phyloP scores from a whole-genome alignment of 2,113 vertebrate genomes.

The Philantomba maxwellii region DNA sequence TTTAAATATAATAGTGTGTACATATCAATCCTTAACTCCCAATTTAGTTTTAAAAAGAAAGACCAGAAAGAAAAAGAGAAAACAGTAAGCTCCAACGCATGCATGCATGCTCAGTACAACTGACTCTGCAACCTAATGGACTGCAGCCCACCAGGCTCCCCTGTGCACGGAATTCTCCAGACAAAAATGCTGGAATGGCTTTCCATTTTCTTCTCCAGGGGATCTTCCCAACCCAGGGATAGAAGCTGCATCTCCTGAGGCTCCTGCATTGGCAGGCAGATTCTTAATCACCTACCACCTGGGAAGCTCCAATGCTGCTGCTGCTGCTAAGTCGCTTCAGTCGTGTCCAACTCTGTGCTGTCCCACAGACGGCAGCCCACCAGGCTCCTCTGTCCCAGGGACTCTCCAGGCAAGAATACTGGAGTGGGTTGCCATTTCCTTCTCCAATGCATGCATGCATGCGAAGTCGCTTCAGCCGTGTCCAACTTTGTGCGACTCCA shows the following conservation, averaged over 20 bases:
- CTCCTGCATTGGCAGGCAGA: not conserved
- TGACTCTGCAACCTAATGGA: not conserved
- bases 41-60: not conserved
- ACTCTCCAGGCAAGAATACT: not conserved
- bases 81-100: not conserved
- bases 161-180: not conserved
- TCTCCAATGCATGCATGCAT: not conserved
- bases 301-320: not conserved
- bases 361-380: not conserved
- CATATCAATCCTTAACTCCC: not conserved
- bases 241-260: not conserved
- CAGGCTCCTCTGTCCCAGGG: not conserved
- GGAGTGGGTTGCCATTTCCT: not conserved
- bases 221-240: not conserved
- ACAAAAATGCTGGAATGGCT: not conserved
- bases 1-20: not conserved
- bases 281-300: not conserved
- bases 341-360: not conserved
- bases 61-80: not conserved
- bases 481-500: not conserved
- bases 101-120: not conserved
- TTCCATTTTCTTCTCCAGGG: not conserved
- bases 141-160: not conserved
- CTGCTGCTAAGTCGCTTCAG: not conserved
- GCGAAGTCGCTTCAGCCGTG: rapidly evolving